phyloP scores from a whole-genome alignment of 2,113 vertebrate species.

The Trogon surrucura region DNA sequence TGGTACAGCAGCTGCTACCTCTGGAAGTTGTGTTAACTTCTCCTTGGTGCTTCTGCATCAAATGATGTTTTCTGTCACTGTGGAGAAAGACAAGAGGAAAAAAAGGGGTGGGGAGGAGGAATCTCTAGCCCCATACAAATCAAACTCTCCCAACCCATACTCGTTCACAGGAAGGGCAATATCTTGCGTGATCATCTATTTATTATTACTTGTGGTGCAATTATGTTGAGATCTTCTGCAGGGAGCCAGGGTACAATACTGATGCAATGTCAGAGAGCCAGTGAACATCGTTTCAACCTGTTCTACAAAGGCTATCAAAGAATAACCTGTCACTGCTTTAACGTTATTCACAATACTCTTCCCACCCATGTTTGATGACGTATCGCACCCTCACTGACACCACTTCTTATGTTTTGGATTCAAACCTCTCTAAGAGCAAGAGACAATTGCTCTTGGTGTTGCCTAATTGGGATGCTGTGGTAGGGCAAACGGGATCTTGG shows the following conservation, averaged over 20 bases:
- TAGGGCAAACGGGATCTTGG: neutral
- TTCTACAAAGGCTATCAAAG: neutral
- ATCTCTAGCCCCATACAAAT: too few relatives aligned
- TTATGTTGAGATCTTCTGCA: neutral
- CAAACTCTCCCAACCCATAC: fast-evolving
- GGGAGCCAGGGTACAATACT: neutral
- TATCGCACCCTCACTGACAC: too few relatives aligned
- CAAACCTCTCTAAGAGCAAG: neutral
- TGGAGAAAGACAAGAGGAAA: neutral
- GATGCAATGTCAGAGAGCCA: neutral
- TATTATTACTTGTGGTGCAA: neutral
- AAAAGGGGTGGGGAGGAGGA: fast-evolving
- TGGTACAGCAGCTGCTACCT: neutral
- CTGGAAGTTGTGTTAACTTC: fast-evolving
- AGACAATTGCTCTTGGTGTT: neutral
- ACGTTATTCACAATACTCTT: neutral
- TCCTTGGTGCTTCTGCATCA: neutral
- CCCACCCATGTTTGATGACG: neutral
- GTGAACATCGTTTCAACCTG: neutral
- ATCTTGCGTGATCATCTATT: neutral
- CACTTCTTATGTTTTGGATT: neutral
- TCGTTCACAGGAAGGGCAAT: neutral
- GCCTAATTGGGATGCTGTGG: neutral
- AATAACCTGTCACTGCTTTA: neutral
- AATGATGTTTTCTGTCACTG: neutral